A percentile compares a stretch with the other conserved stretches of the same genome.
phyloP scores from a whole-genome alignment of 2,888 invertebrate genomes.

The Lycia hirtaria region DNA sequence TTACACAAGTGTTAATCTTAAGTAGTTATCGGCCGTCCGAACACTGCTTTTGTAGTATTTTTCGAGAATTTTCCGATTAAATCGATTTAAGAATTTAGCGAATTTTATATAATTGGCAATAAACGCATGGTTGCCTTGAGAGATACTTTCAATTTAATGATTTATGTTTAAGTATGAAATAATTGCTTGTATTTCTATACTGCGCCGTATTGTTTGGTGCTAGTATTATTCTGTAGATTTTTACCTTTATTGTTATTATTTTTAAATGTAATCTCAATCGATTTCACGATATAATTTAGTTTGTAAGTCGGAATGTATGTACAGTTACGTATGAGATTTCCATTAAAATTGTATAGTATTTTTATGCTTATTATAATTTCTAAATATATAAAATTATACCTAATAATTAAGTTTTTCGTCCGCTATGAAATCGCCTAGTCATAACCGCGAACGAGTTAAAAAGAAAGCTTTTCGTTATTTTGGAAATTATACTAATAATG shows the following conservation, averaged over 20 bases:
- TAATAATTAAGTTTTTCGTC: conserved; percentile 52
- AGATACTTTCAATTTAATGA: neutral
- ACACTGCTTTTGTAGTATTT: conserved; percentile 47
- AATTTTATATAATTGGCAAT: neutral
- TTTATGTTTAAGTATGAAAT: conserved; percentile 4
- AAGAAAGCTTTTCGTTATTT: conserved; percentile 38
- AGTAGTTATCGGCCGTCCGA: conserved; percentile 47
- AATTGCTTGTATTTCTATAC: conserved; percentile 8
- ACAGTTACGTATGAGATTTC: conserved; percentile 85
- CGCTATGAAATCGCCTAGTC: conserved; percentile 77
- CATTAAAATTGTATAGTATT: conserved; percentile 66
- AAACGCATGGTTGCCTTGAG: neutral
- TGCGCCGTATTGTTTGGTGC: conserved; percentile 37
- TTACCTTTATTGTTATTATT: conserved; percentile 23
- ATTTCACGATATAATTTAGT: conserved; percentile 36
- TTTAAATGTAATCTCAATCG: conserved; percentile 40
- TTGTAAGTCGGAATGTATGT: conserved; percentile 70
- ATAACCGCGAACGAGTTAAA: conserved; percentile 64
- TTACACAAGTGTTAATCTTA: conserved; percentile 28
- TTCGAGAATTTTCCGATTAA: conserved; percentile 20
- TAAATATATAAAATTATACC: conserved; percentile 26
- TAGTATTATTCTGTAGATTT: conserved; percentile 1
- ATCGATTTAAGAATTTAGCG: neutral
- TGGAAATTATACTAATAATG: conserved; percentile 28
- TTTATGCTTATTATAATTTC: conserved; percentile 32